Evolutionary conservation across 2,113 vertebrate genomes (phyloP).

Genomic region (Sander vitreus): DNA sequence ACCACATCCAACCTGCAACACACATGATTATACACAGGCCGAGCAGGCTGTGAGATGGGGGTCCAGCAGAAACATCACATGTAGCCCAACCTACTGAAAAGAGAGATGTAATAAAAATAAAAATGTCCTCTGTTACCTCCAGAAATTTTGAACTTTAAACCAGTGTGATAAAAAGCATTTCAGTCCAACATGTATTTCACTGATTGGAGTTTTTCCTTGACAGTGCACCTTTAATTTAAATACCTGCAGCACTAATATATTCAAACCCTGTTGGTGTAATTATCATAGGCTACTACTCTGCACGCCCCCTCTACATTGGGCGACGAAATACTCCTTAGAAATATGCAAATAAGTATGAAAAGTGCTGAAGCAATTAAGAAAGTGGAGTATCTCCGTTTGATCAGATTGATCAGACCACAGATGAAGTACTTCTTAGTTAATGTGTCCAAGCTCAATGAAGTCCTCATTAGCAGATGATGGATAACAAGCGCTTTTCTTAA

Average conservation of each 20-base stretch:
- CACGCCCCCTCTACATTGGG: background rate
- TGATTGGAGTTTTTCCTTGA: constrained; percentile 38
- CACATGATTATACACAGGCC: constrained; percentile 5
- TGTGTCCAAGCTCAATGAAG: constrained; percentile 44
- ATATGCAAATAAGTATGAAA: constrained; percentile 55
- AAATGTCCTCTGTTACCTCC: background rate
- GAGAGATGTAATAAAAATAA: background rate
- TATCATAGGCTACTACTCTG: constrained; percentile 9
- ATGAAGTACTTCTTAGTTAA: constrained; percentile 52
- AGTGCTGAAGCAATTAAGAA: constrained; percentile 35
- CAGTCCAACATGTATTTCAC: constrained; percentile 1
- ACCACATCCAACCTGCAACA: constrained; percentile 8
- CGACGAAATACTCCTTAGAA: constrained; percentile 30
- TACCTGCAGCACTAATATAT: constrained; percentile 20
- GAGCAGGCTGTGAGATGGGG: constrained; percentile 30
- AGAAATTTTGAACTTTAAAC: constrained; percentile 14
- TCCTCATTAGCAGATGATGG: constrained; percentile 58
- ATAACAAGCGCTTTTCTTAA: constrained; percentile 50
- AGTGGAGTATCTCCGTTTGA: constrained; percentile 42
- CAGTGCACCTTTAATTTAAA: constrained; percentile 28
- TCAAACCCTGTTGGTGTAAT: constrained; percentile 27
- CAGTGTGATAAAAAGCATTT: background rate
- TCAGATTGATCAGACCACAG: constrained; percentile 19
- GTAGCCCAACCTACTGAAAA: constrained; percentile 5
- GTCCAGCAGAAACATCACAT: constrained; percentile 27